phyloP scores from a whole-genome alignment of 37 sponge, comb jelly and placozoan genomes.

The Dysidea cf. avara region DNA sequence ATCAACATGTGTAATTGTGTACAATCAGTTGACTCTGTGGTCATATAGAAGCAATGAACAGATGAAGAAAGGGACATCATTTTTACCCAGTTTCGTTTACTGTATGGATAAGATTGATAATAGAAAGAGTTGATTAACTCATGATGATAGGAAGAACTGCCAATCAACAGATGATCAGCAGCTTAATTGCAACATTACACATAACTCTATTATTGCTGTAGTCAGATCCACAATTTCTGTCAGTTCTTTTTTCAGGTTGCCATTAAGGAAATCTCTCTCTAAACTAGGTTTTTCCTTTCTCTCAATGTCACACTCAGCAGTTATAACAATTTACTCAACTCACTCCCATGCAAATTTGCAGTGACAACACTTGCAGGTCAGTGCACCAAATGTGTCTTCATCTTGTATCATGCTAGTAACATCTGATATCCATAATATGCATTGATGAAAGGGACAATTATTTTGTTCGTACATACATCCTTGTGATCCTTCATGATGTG shows the following conservation, averaged over 20 bases:
- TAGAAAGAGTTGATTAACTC: too few relatives aligned
- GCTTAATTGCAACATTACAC: too few relatives aligned
- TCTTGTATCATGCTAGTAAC: neutral
- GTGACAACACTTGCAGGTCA: constrained; percentile 21
- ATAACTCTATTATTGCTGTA: too few relatives aligned
- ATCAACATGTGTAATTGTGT: neutral
- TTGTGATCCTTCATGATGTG: constrained; percentile 10
- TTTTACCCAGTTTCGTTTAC: too few relatives aligned
- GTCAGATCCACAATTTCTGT: too few relatives aligned
- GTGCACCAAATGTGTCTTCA: constrained; percentile 4
- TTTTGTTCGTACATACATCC: neutral
- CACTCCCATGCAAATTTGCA: constrained; percentile 16
- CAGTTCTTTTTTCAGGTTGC: too few relatives aligned
- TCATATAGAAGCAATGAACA: too few relatives aligned
- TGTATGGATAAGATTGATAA: too few relatives aligned
- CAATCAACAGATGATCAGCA: too few relatives aligned
- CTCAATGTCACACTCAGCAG: neutral
- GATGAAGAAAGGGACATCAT: too few relatives aligned
- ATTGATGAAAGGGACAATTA: constrained; percentile 7
- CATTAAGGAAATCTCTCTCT: neutral
- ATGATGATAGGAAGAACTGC: too few relatives aligned
- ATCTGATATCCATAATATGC: constrained; percentile 7
- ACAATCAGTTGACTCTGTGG: neutral
- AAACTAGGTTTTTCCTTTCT: neutral
- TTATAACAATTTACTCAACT: neutral